Evolutionary conservation across 2,888 invertebrate species (phyloP).

Genomic region (Horisme vitalbata): DNA sequence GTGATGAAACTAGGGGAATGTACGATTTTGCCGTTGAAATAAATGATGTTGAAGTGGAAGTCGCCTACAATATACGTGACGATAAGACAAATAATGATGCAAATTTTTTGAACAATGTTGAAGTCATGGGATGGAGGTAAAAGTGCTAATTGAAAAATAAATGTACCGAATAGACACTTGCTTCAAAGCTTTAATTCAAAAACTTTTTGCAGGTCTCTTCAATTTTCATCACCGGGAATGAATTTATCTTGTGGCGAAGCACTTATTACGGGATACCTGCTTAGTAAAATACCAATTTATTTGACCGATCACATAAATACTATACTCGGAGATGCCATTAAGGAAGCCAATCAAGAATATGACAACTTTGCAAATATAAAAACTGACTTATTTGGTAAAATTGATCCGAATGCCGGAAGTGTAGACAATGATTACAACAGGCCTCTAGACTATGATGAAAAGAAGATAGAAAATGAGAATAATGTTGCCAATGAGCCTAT

Average conservation of each 20-base stretch:
- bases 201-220: conserved; percentile 34
- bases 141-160: neutral
- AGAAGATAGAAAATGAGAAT: neutral
- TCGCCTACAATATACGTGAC: conserved; percentile 28
- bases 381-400: too few relatives aligned
- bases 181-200: neutral
- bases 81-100: neutral
- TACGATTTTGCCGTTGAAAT: conserved; percentile 50
- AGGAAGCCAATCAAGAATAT: conserved; percentile 2
- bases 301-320: conserved; percentile 26
- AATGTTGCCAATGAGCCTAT: too few relatives aligned
- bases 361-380: neutral
- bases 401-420: too few relatives aligned
- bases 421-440: too few relatives aligned
- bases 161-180: too few relatives aligned
- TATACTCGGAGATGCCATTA: neutral
- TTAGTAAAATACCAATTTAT: conserved; percentile 44
- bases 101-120: conserved; percentile 15
- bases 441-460: too few relatives aligned
- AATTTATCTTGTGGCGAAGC: conserved; percentile 28
- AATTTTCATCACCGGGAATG: conserved; percentile 31
- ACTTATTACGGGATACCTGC: conserved; percentile 43
- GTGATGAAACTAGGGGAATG: conserved; percentile 2
- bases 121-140: conserved; percentile 52
- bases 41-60: conserved; percentile 44